Percentiles rank a stretch among this genome's conserved stretches.
Conservation (phyloP, 35 echinoderm and acorn worm genomes). For the Antedon bifida region DNA sequence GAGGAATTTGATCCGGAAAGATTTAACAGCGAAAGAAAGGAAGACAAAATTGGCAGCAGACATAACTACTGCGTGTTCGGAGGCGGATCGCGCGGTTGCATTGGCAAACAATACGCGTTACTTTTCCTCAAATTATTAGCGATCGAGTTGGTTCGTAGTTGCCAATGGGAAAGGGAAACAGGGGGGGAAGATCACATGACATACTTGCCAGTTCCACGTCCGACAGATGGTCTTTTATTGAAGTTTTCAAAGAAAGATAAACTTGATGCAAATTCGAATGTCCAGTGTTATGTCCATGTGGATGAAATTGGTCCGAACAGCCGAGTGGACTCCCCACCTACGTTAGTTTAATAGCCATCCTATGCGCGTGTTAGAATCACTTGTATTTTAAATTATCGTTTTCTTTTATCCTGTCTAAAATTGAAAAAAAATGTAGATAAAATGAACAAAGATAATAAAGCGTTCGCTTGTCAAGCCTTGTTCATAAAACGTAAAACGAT, state of each 20-base stretch:
- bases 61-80: slow-evolving; percentile 76
- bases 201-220: slow-evolving; percentile 48
- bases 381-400: too few relatives aligned
- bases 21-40: slow-evolving; percentile 33
- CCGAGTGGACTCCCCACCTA: background rate
- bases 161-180: slow-evolving; percentile 35
- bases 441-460: too few relatives aligned
- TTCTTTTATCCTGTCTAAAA: too few relatives aligned
- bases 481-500: too few relatives aligned
- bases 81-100: slow-evolving; percentile 52
- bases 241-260: slow-evolving; percentile 19
- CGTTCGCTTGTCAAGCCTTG: too few relatives aligned
- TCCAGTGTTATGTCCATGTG: background rate
- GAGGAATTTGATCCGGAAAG: slow-evolving; percentile 78
- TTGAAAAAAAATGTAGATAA: too few relatives aligned
- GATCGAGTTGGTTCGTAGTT: slow-evolving; percentile 45
- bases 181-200: slow-evolving; percentile 25
- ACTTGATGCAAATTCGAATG: background rate
- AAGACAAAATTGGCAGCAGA: slow-evolving; percentile 55
- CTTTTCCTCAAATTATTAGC: slow-evolving; percentile 51
- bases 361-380: too few relatives aligned
- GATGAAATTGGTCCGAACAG: background rate
- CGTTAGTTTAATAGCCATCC: background rate
- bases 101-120: slow-evolving; percentile 69
- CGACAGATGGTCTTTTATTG: slow-evolving; percentile 50